Evolutionary conservation across 2,888 invertebrate genomes (phyloP).

Genomic region (Phrixothrix hirtus): DNA sequence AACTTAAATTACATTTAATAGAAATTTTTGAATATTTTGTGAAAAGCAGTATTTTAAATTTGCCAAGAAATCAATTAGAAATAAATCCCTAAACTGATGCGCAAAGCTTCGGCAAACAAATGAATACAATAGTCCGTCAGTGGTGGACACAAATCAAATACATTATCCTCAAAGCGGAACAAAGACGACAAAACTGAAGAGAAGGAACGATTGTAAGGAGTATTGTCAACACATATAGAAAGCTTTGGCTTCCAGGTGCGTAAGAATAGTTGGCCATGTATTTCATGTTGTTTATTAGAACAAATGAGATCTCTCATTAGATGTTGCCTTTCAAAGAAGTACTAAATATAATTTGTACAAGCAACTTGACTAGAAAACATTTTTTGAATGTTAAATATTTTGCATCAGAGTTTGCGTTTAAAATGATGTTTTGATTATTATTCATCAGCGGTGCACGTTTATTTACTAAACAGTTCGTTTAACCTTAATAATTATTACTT

Average conservation of each 20-base stretch:
- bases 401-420: too few species aligned
- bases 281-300: conserved; percentile 25
- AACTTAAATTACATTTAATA: too few species aligned
- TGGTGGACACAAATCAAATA: conserved; percentile 47
- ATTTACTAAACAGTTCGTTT: too few species aligned
- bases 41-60: conserved; percentile 5
- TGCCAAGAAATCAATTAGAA: conserved; percentile 26
- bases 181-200: conserved; percentile 27
- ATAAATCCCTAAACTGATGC: conserved; percentile 13
- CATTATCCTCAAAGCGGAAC: conserved; percentile 39
- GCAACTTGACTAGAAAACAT: too few species aligned
- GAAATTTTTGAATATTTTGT: too few species aligned
- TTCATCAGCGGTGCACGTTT: too few species aligned
- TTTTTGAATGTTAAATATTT: too few species aligned
- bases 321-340: too few species aligned
- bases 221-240: conserved; percentile 47
- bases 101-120: conserved; percentile 36
- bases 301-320: not conserved
- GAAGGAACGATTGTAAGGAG: conserved; percentile 39
- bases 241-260: conserved; percentile 46
- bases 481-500: too few species aligned
- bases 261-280: conserved; percentile 43
- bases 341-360: too few species aligned
- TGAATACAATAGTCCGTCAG: conserved; percentile 42
- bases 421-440: too few species aligned